Percentiles rank a stretch among this genome's conserved stretches.
Evolutionary conservation across 2,113 vertebrate species (phyloP).

Genomic region (Gulo gulo): DNA sequence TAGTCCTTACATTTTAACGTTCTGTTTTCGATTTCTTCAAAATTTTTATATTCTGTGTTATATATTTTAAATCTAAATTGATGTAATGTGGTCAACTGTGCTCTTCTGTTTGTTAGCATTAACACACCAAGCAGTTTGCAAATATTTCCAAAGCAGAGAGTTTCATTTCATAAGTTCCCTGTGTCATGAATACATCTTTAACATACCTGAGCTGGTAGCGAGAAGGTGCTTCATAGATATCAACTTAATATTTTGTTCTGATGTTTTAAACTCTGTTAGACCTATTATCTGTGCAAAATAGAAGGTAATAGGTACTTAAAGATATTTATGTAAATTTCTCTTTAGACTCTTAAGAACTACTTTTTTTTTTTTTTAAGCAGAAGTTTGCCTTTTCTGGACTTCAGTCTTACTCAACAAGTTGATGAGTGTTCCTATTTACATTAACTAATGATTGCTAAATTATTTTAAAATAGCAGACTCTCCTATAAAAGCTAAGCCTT

Average conservation of each 20-base stretch:
- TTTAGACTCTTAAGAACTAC: background rate
- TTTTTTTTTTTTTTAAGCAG: background rate
- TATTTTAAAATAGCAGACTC: slow-evolving; percentile 4
- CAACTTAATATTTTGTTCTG: background rate
- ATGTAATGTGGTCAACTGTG: background rate
- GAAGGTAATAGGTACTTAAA: background rate
- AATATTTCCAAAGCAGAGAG: background rate
- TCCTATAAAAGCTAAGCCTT: background rate
- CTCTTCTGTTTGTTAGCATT: background rate
- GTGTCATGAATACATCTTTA: background rate
- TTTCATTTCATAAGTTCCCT: background rate
- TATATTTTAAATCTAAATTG: background rate
- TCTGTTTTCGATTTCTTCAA: slow-evolving; percentile 7
- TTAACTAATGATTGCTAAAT: slow-evolving; percentile 49
- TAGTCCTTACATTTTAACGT: background rate
- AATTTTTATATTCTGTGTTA: background rate
- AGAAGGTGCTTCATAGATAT: background rate
- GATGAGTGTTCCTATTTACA: slow-evolving; percentile 3
- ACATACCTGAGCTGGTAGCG: background rate
- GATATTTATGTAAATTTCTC: background rate
- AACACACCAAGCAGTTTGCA: background rate
- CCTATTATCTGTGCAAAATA: background rate
- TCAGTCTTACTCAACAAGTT: background rate
- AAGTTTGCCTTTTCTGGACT: background rate
- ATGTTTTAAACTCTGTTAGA: background rate